phyloP scores from a whole-genome alignment of 2,797 vertebrate species.

The Catostomus latipinnis region DNA sequence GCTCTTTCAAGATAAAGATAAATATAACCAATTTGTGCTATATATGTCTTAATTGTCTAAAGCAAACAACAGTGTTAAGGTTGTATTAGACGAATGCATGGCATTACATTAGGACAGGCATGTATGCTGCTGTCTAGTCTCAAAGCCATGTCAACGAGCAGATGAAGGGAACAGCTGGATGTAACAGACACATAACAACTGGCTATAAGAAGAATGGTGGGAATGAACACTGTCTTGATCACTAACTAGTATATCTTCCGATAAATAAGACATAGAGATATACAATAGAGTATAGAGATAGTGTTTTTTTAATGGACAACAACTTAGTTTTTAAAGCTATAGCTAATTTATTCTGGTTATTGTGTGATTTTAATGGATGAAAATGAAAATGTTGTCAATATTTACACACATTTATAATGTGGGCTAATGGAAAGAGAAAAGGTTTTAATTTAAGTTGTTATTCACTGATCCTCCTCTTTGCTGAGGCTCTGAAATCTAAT shows the following conservation, averaged over 20 bases:
- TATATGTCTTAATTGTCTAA: not conserved
- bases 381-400: too few relatives aligned
- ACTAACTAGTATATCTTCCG: too few relatives aligned
- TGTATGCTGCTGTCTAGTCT: slow-evolving; percentile 40
- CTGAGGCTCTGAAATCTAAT: too few relatives aligned
- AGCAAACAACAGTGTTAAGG: slow-evolving; percentile 26
- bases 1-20: too few relatives aligned
- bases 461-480: too few relatives aligned
- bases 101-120: slow-evolving; percentile 17
- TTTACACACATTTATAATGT: not conserved
- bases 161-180: slow-evolving; percentile 56
- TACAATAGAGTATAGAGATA: too few relatives aligned
- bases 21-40: too few relatives aligned
- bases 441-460: too few relatives aligned
- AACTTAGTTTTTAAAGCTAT: not conserved
- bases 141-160: slow-evolving; percentile 23
- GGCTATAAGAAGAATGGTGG: slow-evolving; percentile 31
- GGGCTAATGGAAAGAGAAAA: too few relatives aligned
- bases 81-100: slow-evolving; percentile 19
- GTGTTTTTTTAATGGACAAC: not conserved
- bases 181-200: slow-evolving; percentile 59
- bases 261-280: too few relatives aligned
- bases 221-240: slow-evolving; percentile 30
- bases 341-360: not conserved
- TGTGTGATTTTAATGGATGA: too few relatives aligned